Evolutionary conservation across 2,113 vertebrate genomes (phyloP), one percentile per base, ranked within the genome.

Genomic region (Parus major): DNA sequence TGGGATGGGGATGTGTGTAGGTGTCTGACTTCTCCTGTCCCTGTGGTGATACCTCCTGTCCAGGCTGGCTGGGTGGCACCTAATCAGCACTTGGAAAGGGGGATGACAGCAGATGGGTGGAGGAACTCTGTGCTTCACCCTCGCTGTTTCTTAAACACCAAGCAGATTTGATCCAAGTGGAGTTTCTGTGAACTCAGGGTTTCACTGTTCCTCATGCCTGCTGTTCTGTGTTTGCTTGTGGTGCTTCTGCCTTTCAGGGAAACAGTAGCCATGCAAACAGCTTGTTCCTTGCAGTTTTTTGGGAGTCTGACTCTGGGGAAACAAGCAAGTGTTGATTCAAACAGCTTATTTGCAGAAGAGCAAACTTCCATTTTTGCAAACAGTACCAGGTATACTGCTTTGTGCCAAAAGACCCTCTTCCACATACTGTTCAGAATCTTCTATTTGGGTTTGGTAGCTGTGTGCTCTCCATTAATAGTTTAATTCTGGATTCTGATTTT

Each of bases 111-210:
- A 91, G 72, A 86, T 81, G 82, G 66, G 21, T 59, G 52, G 36
- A 80, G 66, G 91, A 93, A 65, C 71, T 47, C 20, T 19, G 4
- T 44, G 86, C 63, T 69, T 83, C 59, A 29, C 72, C 46, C 80
- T 59, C 35, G 56, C 41, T 27, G 46, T 70, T 88, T 71, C 70
- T 90, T 65, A 41, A 76, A 44, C 46, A 36, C 41, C 19, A 27
- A 46, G 50, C 29, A 35, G 56, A 33, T 91, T 44, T 52, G 60
- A 44, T 89, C 15, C 31, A 70, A 35, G 39, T 0, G 2, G 35
- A 35, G 49, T 76, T 85, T 60, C 47, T 84, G 56, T 0, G 0
- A 59, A 3, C 21, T 66, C 0, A 0, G 17, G 44, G 21, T 75
- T 50, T 59, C 41, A 28, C 21, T 5, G 2, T 53, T 59, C 49